Percentiles rank a stretch among this genome's conserved stretches.
These are phyloP conservation scores for Parazoanthus swiftii DNA, from an alignment of 92 coral and sea anemone species.

Conservation along the genomic window DNA sequence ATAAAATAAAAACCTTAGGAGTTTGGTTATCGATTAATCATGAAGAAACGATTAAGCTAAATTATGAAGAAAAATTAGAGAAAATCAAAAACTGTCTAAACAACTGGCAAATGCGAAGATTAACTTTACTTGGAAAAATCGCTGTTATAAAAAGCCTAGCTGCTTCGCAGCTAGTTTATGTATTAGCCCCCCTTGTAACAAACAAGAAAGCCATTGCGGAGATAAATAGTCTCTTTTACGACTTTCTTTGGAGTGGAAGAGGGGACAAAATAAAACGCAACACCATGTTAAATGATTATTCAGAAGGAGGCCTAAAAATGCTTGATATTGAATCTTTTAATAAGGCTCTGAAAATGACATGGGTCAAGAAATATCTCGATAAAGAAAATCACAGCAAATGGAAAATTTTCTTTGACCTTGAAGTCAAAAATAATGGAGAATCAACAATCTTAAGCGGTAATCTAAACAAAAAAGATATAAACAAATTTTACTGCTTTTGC, in stretches of 20 bases:
- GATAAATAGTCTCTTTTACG: conserved; percentile 31
- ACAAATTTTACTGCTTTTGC: neutral
- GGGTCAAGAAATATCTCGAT: no score
- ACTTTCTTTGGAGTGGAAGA: conserved; percentile 43
- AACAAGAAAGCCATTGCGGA: conserved; percentile 10
- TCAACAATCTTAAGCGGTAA: no score
- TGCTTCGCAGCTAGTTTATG: conserved; percentile 39
- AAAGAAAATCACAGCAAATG: no score
- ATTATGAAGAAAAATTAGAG: conserved; percentile 26
- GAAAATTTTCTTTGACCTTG: no score
- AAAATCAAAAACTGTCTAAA: conserved; percentile 42
- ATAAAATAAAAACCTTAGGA: conserved; percentile 23
- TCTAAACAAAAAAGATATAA: conserved; percentile 20
- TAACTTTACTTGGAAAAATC: conserved; percentile 46
- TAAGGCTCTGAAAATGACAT: conserved; percentile 47
- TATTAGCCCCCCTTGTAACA: conserved; percentile 27
- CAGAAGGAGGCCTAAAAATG: no score
- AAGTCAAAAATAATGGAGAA: no score
- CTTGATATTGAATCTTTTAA: no score
- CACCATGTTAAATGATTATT: no score
- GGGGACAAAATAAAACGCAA: conserved; percentile 48
- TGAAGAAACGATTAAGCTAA: conserved; percentile 9
- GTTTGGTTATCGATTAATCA: conserved; percentile 21
- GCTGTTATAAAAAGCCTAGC: conserved; percentile 39
- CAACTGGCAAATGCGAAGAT: conserved; percentile 35